Conservation (phyloP, 2,888 invertebrate species). For the Stegophylla sp. region DNA sequence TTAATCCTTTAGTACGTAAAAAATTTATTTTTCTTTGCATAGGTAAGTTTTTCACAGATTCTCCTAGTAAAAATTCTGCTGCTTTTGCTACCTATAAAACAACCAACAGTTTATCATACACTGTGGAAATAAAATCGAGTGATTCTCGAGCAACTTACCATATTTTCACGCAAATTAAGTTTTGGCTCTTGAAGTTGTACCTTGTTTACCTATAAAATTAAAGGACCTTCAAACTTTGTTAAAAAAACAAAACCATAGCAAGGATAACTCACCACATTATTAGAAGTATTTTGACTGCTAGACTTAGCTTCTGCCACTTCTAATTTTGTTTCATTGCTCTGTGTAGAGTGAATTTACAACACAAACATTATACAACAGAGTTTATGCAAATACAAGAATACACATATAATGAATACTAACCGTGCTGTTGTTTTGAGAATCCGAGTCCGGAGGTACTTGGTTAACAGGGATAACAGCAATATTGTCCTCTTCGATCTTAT, state of each 20-base stretch:
- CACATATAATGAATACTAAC: not conserved
- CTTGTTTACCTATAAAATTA: not conserved
- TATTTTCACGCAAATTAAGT: not conserved
- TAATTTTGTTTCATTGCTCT: not conserved
- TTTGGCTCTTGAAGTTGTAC: not conserved
- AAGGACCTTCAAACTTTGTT: not conserved
- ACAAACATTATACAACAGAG: slow-evolving; percentile 1
- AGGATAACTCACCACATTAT: not conserved
- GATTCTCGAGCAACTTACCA: not conserved
- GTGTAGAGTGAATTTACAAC: not conserved
- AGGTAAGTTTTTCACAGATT: not conserved
- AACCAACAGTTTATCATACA: not conserved
- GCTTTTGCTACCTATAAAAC: slow-evolving; percentile 31
- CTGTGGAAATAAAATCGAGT: not conserved
- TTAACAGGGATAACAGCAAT: not conserved
- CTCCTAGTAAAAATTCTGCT: not conserved
- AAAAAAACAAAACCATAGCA: not conserved
- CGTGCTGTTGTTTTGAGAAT: not conserved
- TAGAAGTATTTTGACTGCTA: not conserved
- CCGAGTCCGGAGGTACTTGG: not conserved
- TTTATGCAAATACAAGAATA: not conserved
- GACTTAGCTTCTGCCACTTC: no score
- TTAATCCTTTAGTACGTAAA: slow-evolving; percentile 20
- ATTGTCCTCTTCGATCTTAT: not conserved
- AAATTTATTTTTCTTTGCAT: slow-evolving; percentile 16